Conservation (phyloP, 1,140 invertebrate genomes). For the Ridgeia piscesae region DNA sequence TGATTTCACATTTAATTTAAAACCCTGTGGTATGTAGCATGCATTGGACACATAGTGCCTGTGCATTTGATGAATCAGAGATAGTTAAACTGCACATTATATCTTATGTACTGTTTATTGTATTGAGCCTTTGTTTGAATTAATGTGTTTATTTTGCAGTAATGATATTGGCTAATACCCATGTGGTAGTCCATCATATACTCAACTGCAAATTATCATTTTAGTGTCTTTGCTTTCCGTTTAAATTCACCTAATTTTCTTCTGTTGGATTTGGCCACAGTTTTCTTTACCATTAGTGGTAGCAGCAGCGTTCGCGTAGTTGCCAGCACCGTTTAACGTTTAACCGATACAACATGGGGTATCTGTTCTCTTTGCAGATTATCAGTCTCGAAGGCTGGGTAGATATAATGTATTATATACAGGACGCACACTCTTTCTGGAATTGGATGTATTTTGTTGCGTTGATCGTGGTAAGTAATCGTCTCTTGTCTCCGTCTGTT, state of each 20-base stretch:
- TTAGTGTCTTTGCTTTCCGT: neutral
- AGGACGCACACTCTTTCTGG: constrained; percentile 99
- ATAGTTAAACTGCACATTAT: neutral
- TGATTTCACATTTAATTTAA: neutral
- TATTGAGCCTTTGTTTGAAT: neutral
- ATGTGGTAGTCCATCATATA: too few species aligned
- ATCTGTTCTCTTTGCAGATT: constrained; percentile 57
- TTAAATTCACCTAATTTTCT: neutral
- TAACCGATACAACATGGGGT: neutral
- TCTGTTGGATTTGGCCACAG: neutral
- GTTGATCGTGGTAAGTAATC: constrained; percentile 90
- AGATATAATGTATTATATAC: constrained; percentile 99
- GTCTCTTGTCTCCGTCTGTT: neutral
- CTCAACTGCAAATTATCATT: neutral
- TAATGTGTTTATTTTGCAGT: neutral
- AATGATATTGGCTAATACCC: neutral
- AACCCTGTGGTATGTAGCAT: neutral
- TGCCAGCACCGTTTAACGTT: neutral
- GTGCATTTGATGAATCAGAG: neutral
- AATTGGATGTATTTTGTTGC: constrained; percentile 99
- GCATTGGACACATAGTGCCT: neutral
- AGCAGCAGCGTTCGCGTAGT: neutral
- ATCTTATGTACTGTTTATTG: neutral
- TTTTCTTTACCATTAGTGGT: neutral
- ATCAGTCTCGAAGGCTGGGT: constrained; percentile 85